These are phyloP conservation scores for Antechinus flavipes DNA, from an alignment of 2,113 vertebrate genomes.

Conservation along the genomic window DNA sequence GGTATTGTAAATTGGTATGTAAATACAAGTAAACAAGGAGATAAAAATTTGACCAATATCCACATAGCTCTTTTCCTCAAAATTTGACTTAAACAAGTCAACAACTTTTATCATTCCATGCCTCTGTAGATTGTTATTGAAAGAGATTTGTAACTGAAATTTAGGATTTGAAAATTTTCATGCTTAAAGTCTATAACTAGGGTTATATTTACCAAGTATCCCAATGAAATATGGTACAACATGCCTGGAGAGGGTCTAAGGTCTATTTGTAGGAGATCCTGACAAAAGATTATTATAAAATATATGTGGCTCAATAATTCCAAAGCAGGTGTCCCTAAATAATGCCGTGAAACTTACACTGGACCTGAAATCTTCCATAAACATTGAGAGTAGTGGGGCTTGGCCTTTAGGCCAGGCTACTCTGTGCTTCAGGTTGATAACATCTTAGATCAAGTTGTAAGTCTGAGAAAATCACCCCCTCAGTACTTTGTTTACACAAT, in stretches of 20 bases:
- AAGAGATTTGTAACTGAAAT: neutral
- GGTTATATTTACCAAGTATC: neutral
- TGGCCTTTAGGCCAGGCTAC: neutral
- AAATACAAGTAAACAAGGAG: neutral
- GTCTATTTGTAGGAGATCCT: neutral
- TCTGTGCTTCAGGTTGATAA: conserved; percentile 22
- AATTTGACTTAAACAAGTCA: neutral
- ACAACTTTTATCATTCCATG: neutral
- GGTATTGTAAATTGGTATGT: neutral
- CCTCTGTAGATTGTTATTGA: neutral
- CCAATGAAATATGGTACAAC: neutral
- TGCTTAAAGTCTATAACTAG: neutral
- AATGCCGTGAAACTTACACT: too few species aligned
- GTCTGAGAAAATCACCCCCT: conserved; percentile 62
- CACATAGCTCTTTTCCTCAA: neutral
- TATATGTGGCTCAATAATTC: fast-evolving
- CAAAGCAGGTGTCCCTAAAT: neutral
- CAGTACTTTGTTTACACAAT: conserved; percentile 41
- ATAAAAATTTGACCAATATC: neutral
- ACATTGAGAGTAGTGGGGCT: neutral
- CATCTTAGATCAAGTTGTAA: conserved; percentile 7
- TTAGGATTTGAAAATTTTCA: neutral
- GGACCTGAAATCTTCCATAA: neutral
- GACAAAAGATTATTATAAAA: neutral
- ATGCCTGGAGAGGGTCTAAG: neutral